These are phyloP conservation scores for Chiridota heheva DNA, from an alignment of 35 echinoderm and acorn worm genomes.

Conservation along the genomic window DNA sequence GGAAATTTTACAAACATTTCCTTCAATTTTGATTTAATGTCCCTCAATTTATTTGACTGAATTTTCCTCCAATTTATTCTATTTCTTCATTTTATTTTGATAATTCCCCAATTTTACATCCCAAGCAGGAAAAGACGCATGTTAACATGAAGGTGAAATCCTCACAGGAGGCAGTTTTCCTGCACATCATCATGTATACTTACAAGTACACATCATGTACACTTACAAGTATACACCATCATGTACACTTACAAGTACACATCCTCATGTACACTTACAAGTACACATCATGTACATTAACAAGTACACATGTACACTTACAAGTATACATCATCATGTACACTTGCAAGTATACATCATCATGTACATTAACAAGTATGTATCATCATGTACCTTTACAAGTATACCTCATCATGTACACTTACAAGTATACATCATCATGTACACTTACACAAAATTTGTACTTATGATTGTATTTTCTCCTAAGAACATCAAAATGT, in stretches of 20 bases:
- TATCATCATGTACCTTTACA: neutral
- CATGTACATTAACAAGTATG: neutral
- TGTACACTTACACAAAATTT: neutral
- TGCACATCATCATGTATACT: too few species aligned
- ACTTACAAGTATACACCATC: neutral
- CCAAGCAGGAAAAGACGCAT: too few species aligned
- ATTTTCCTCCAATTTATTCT: too few species aligned
- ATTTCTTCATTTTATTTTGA: too few species aligned
- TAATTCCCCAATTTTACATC: too few species aligned
- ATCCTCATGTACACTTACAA: conserved; percentile 12
- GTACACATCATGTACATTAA: neutral
- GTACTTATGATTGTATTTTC: neutral
- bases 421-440: neutral
- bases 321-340: conserved; percentile 4
- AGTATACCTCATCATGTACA: neutral
- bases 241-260: conserved; percentile 1
- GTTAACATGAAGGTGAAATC: too few species aligned
- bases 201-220: too few species aligned
- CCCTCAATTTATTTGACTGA: too few species aligned
- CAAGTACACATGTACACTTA: neutral
- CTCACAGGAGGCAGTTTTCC: too few species aligned
- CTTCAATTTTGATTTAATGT: too few species aligned
- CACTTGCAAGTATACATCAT: conserved; percentile 9
- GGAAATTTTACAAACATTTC: too few species aligned
- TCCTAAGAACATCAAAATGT: too few species aligned